Conservation (phyloP, 2,888 invertebrate genomes). For the Synanthedon vespiformis region DNA sequence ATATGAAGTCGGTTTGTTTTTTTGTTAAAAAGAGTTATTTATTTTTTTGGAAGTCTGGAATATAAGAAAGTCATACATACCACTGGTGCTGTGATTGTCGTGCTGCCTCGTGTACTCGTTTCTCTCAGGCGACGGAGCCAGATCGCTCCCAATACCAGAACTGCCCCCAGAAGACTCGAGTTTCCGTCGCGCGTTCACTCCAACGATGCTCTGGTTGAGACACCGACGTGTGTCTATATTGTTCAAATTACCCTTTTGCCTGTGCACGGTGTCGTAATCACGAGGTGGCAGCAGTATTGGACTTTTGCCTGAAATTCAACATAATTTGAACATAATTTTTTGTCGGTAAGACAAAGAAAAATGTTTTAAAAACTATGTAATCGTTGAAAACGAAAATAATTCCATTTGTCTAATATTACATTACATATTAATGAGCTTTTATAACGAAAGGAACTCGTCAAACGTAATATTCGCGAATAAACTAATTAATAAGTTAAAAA, state of each 20-base stretch:
- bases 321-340: too few species aligned
- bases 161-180: slow-evolving; percentile 83
- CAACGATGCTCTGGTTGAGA: slow-evolving; percentile 76
- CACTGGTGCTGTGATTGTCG: slow-evolving; percentile 74
- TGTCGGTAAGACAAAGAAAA: too few species aligned
- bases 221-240: slow-evolving; percentile 71
- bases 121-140: slow-evolving; percentile 84
- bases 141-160: slow-evolving; percentile 89
- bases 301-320: slow-evolving; percentile 50
- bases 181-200: slow-evolving; percentile 58
- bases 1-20: too few species aligned
- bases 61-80: slow-evolving; percentile 51
- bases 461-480: too few species aligned
- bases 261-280: slow-evolving; percentile 93
- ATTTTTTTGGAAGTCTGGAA: too few species aligned
- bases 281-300: slow-evolving; percentile 91
- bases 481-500: too few species aligned
- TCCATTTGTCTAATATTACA: too few species aligned
- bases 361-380: too few species aligned
- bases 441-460: too few species aligned
- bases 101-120: slow-evolving; percentile 57
- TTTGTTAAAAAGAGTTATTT: too few species aligned
- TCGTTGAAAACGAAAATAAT: too few species aligned
- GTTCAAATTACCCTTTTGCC: slow-evolving; percentile 66
- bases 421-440: too few species aligned